phyloP scores from a whole-genome alignment of 2,113 vertebrate species.

The Picathartes gymnocephalus region DNA sequence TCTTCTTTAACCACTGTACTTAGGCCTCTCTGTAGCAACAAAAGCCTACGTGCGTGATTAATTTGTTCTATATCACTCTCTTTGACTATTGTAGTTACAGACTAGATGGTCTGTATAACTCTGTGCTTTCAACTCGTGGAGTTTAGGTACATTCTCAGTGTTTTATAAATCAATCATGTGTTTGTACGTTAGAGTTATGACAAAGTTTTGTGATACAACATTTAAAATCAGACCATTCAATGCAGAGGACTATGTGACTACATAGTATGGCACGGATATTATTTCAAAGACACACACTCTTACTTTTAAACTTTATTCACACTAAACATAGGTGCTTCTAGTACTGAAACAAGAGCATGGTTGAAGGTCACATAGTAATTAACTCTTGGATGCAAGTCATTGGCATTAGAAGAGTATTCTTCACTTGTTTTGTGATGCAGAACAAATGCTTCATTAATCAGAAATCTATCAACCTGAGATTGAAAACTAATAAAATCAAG shows the following conservation, averaged over 20 bases:
- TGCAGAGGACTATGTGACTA: no score
- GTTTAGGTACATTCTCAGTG: no score
- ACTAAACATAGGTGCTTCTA: neutral
- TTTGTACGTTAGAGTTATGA: no score
- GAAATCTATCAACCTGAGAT: slow-evolving; percentile 34
- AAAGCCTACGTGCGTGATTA: no score
- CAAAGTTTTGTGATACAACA: neutral
- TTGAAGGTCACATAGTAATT: slow-evolving; percentile 58
- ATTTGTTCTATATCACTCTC: no score
- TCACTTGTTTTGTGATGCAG: slow-evolving; percentile 63
- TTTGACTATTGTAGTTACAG: no score
- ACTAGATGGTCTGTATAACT: no score
- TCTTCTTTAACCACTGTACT: no score
- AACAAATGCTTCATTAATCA: slow-evolving; percentile 70
- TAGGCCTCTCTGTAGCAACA: no score
- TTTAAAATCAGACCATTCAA: neutral
- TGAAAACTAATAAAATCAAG: slow-evolving; percentile 44
- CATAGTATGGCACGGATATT: neutral
- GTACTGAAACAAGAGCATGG: neutral
- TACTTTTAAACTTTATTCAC: neutral
- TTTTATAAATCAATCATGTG: no score
- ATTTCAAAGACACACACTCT: neutral
- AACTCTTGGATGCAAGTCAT: slow-evolving; percentile 57
- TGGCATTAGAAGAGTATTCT: slow-evolving; percentile 57
- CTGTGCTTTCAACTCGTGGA: no score